Evolutionary conservation across 2,888 invertebrate species (phyloP), one percentile per base, ranked within the genome.

Genomic region (Drosophila neotestacea): DNA sequence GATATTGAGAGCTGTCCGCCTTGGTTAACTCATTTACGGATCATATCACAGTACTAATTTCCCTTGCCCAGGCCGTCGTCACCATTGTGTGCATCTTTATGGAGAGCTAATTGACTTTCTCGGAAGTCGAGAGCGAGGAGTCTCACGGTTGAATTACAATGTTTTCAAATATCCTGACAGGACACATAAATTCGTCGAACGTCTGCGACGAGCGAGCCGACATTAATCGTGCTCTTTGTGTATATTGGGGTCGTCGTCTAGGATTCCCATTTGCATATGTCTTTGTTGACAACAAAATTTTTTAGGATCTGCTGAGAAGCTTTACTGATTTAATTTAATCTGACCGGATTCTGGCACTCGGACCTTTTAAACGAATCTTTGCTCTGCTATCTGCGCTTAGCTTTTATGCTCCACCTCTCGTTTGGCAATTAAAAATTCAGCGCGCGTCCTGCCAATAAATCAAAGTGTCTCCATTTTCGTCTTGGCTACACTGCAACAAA

Each of bases 131-230:
- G 2, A 68, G 28, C 46, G n/a, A 42, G 11, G 36, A 47, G 48
- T 79, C 65, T 48, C 73, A 71, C 69, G 88, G 85, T 88, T 85
- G 83, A 79, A 79, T 87, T 83, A 83, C 81, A 85, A 87, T 90
- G 87, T 89, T 90, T 85, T 79, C 71, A 89, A 83, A 90, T 86
- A 89, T 86, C 77, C 82, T 83, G 90, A 83, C 90, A 90, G 90
- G 90, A 90, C 75, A 70, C 89, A 89, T 89, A 88, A 89, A 85
- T 89, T 77, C 48, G 55, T 52, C 54, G 46, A 22, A 10, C 11
- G 13, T 22, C 6, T 30, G 34, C 16, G 22, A 16, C 16, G 30
- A 46, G 13, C 61, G 38, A 34, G 38, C 38, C 27, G 13, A 41
- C 48, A 65, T 46, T 36, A 60, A 63, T 47, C 58, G 65, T 48